A percentile compares a stretch with the other conserved stretches of the same genome.
Evolutionary conservation across 2,113 vertebrate species (phyloP).

Genomic region (Callithrix jacchus): DNA sequence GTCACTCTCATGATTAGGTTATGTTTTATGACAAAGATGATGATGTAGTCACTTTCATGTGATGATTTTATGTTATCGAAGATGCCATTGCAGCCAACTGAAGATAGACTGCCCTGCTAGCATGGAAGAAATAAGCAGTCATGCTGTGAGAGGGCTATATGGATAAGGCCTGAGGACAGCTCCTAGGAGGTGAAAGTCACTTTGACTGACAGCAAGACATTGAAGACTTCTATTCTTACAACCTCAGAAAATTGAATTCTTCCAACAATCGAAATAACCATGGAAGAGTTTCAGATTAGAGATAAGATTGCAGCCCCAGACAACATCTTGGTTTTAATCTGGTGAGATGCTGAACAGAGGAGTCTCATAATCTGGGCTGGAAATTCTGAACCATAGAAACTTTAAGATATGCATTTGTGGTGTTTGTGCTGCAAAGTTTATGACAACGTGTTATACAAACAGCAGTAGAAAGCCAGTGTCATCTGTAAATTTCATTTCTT

Average conservation of each 20-base stretch:
- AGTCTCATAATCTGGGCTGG: neutral
- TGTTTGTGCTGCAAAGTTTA: neutral
- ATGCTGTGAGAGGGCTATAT: neutral
- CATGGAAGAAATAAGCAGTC: neutral
- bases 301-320: accelerated
- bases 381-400: neutral
- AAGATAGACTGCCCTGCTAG: neutral
- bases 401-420: neutral
- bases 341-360: neutral
- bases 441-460: neutral
- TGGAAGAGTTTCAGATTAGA: neutral
- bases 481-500: neutral
- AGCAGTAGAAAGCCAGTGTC: neutral
- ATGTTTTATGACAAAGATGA: neutral
- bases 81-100: neutral
- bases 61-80: neutral
- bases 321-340: neutral
- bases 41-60: neutral
- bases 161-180: neutral
- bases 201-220: neutral
- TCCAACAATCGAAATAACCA: neutral
- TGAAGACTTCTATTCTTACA: neutral
- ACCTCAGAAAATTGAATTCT: neutral
- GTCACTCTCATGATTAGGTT: neutral
- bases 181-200: neutral